phyloP scores from a whole-genome alignment of 2,113 vertebrate species.

The Varanus salvator region DNA sequence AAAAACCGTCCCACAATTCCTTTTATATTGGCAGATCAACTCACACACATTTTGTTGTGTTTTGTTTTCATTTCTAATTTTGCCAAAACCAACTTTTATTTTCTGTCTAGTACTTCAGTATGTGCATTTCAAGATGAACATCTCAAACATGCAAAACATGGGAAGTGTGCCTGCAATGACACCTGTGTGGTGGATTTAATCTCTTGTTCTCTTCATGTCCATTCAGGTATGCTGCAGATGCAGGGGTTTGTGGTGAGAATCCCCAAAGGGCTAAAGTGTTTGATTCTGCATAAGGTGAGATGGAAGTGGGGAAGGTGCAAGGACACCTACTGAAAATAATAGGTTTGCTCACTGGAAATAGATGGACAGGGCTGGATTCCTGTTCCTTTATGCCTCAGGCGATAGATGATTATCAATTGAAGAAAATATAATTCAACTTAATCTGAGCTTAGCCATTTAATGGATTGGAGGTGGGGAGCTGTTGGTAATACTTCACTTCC shows the following conservation, averaged over 20 bases:
- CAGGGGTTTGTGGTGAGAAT: not conserved
- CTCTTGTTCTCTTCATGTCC: conserved; percentile 27
- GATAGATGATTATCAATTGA: not conserved
- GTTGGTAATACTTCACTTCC: not conserved
- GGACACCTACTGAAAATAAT: not conserved
- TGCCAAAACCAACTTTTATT: conserved; percentile 76
- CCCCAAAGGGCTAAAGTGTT: not conserved
- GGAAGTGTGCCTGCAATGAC: conserved; percentile 60
- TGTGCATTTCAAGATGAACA: conserved; percentile 57
- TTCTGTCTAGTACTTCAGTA: conserved; percentile 48
- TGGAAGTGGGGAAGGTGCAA: not conserved
- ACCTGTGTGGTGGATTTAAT: conserved; percentile 48
- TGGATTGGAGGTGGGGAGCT: not conserved
- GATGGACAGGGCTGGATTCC: not conserved
- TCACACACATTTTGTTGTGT: conserved; percentile 66
- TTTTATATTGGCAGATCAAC: conserved; percentile 58
- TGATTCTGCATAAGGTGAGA: not conserved
- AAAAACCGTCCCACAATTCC: not conserved
- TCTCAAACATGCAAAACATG: conserved; percentile 52
- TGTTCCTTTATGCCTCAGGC: not conserved
- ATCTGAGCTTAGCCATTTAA: not conserved
- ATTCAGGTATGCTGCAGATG: conserved; percentile 24
- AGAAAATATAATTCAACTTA: not conserved
- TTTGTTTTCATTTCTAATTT: conserved; percentile 71
- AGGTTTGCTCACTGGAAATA: not conserved